Evolutionary conservation across 2,888 invertebrate species (phyloP).

Genomic region (Charanyca ferruginea): DNA sequence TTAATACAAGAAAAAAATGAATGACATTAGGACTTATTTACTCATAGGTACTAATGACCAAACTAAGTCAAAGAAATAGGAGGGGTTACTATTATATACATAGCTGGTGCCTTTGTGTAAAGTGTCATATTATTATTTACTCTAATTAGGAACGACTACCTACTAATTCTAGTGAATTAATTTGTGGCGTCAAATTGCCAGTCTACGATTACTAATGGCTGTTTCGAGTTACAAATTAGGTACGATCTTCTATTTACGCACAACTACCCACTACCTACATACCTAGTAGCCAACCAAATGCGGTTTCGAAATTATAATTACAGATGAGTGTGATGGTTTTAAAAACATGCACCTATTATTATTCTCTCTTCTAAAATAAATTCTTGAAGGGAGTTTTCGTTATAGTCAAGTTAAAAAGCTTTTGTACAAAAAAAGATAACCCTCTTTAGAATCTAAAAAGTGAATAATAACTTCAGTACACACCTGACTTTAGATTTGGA

Average conservation of each 20-base stretch:
- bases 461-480: too few relatives aligned
- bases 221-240: slow-evolving; percentile 41
- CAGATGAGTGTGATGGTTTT: not conserved
- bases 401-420: too few relatives aligned
- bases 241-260: slow-evolving; percentile 25
- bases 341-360: too few relatives aligned
- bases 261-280: not conserved
- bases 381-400: too few relatives aligned
- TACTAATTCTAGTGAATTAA: slow-evolving; percentile 20
- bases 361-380: too few relatives aligned
- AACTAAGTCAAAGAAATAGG: not conserved
- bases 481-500: too few relatives aligned
- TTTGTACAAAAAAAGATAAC: too few relatives aligned
- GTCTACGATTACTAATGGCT: slow-evolving; percentile 37
- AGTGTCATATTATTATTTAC: slow-evolving; percentile 16
- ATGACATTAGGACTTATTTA: not conserved
- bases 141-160: slow-evolving; percentile 7
- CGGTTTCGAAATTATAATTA: not conserved
- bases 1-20: not conserved
- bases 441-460: too few relatives aligned
- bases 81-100: not conserved
- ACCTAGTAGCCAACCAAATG: not conserved
- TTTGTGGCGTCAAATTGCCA: slow-evolving; percentile 31
- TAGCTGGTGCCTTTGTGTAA: slow-evolving; percentile 19
- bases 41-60: not conserved